Evolutionary conservation across 1,140 invertebrate species (phyloP).

Genomic region (Nephotettix cincticeps): DNA sequence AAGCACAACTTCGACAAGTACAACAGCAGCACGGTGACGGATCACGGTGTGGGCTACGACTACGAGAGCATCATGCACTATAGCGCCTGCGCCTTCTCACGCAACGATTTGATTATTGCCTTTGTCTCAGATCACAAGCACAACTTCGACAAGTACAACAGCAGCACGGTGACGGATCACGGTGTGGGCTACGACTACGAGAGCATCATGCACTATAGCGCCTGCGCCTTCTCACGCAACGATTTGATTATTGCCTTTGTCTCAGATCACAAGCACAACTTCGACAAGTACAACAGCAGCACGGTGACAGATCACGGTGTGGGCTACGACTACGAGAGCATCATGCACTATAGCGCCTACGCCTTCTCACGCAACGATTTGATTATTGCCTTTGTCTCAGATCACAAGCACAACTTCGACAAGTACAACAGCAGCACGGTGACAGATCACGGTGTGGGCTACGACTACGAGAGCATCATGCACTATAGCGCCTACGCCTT

Average conservation of each 20-base stretch:
- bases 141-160: slow-evolving; percentile 37
- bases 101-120: slow-evolving; percentile 59
- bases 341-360: slow-evolving; percentile 78
- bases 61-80: slow-evolving; percentile 84
- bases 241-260: slow-evolving; percentile 5
- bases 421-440: slow-evolving; percentile 53
- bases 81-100: slow-evolving; percentile 68
- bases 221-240: slow-evolving; percentile 63
- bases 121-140: slow-evolving; percentile 20
- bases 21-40: no score
- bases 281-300: slow-evolving; percentile 46
- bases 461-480: slow-evolving; percentile 80
- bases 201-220: slow-evolving; percentile 81
- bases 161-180: no score
- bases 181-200: slow-evolving; percentile 67
- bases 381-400: slow-evolving; percentile 10
- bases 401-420: slow-evolving; percentile 28
- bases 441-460: slow-evolving; percentile 59
- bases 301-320: slow-evolving; percentile 62
- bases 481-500: slow-evolving; percentile 77
- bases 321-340: slow-evolving; percentile 70
- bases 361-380: slow-evolving; percentile 59
- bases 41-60: slow-evolving; percentile 64
- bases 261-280: slow-evolving; percentile 5
- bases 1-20: slow-evolving; percentile 28